Base-by-base conservation (phyloP, 2,113 vertebrate genomes). In the Henicopernis longicauda region DNA sequence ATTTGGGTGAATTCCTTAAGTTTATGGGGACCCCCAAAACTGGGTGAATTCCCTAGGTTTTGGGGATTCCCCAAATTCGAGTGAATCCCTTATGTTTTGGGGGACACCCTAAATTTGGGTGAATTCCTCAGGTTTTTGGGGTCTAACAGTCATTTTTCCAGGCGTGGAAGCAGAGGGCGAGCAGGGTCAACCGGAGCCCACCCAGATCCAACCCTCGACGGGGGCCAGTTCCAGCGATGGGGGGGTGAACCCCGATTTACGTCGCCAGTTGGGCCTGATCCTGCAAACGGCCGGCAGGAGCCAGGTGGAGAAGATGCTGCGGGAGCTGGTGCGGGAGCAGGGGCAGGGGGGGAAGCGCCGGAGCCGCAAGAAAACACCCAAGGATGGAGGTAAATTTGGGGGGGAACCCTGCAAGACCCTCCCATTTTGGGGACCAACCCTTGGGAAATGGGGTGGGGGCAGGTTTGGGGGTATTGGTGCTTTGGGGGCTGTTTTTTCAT, bases 271-370 rank as follows among this genome's bases (percentile, higher is more conserved):
- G 77, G 95, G 95, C 9, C 72, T 92, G 40, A 91, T 96, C 89
- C 91, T 96, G 11, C 95, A 95, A 5, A 93, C 88, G 0, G 95
- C 95, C 8, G 95, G 95, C 2, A 49, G 95, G 77, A 86, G 32
- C 72, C 95, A 89, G 15, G 95, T 96, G 89, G 95, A 96, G 49
- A 93, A 95, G 77, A 96, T 96, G 93, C 62, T 96, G 47, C 76
- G 95, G 89, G 95, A 96, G 23, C 27, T 96, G 67, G 93, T 95
- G 47, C 42, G 90, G 63, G 95, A 96, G 15, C 95, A 96, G 47
- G 94, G 85, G 5, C 95, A 92, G 44, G 91, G 84, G 1, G 72
- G 62, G 6, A 93, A 76, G 11, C 85, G 77, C 21, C 86, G 79
- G 19, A 57, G 7, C 14, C 72, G 82, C 36, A 86, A 71, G 82